Conservation (phyloP, 1,140 invertebrate species). For the Cyclargus thomasi region DNA sequence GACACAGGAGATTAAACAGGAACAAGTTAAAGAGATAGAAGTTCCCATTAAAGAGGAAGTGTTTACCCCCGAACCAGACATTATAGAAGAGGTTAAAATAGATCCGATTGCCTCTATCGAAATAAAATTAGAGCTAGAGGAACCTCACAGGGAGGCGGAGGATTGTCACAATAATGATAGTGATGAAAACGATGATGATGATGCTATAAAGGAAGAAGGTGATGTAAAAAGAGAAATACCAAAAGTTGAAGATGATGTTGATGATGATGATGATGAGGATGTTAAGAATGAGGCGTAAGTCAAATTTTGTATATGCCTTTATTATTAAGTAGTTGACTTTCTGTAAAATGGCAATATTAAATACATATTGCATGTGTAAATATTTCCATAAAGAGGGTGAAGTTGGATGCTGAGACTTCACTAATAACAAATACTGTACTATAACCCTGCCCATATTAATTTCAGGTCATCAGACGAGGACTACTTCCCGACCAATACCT, state of each 20-base stretch:
- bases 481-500: conserved; percentile 57
- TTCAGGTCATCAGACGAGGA: conserved; percentile 49
- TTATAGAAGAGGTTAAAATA: conserved; percentile 25
- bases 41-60: conserved; percentile 16
- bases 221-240: conserved; percentile 16
- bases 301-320: background rate
- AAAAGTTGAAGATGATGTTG: conserved; percentile 20
- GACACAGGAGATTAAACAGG: background rate
- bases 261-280: conserved; percentile 25
- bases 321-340: background rate
- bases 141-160: background rate
- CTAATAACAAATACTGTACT: too few relatives aligned
- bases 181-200: conserved; percentile 13
- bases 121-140: background rate
- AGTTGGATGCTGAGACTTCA: too few relatives aligned
- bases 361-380: too few relatives aligned
- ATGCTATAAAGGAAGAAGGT: conserved; percentile 3
- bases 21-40: conserved; percentile 8
- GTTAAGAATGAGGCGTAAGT: conserved; percentile 37
- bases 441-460: background rate
- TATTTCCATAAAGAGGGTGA: too few relatives aligned
- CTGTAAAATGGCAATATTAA: too few relatives aligned
- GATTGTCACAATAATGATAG: conserved; percentile 13
- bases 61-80: conserved; percentile 13
- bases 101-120: background rate